Evolutionary conservation across 2,797 vertebrate species (phyloP), one percentile per base, ranked within the genome.

Genomic region (Odontamblyopus lacepedii): DNA sequence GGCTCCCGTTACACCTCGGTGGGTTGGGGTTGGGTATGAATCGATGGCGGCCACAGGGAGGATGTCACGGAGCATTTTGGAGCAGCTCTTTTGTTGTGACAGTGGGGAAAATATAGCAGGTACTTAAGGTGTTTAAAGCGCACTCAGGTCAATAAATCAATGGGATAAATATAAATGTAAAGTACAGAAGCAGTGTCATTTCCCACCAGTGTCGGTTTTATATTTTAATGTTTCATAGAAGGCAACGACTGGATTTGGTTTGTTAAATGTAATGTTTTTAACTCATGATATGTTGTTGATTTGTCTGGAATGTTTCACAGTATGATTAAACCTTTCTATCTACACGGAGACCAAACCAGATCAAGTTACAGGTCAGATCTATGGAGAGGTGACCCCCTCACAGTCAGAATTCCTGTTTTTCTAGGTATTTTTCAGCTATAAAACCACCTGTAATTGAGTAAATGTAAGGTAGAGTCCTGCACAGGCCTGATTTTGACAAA

Each of bases 51-150:
- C 63, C 18, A 44, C 29, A 19, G 63, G 44, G 63, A 48, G 41
- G 6, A 35, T 50, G 63, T 66, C 63, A 66, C 30, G 26, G 50
- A 66, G 44, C 64, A 51, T 66, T 66, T 66, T 66, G 64, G 44
- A 50, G 12, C 2, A 51, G 16, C 26, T 2, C 64, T 66, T 66
- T 66, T 66, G 64, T 66, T 66, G 64, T 51, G 64, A 66, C 64
- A 66, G 16, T 18, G 6, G 35, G 2, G 8, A 32, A 50, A 4
- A 59, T n/a, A 0, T 15, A 6, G 41, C 19, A 50, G 62, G 12
- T 65, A 7, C 35, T 18, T 51, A 19, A 18, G 26, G 15, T 5
- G 15, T 51, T 50, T 51, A 50, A 30, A 66, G 23, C 4, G 15
- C 7, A 11, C n/a, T 23, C n/a, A 29, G 41, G 7, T 65, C 63